Base-by-base conservation (phyloP, 1,140 invertebrate genomes). In the Dufourea novaeangliae region DNA sequence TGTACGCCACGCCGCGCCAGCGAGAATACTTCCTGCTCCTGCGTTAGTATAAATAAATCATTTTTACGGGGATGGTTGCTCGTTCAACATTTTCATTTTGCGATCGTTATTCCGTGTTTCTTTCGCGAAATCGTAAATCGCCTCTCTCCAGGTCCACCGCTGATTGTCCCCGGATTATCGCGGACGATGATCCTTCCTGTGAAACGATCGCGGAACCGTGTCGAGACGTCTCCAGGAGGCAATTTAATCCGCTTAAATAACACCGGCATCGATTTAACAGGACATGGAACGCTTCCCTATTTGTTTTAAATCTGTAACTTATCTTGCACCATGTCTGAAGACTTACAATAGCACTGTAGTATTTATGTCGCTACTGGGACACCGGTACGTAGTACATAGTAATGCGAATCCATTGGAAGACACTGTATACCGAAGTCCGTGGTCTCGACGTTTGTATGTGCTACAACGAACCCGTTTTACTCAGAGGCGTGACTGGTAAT, bases 241-340 rank as follows among this genome's bases (percentile, higher is more conserved):
- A 29, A 27, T 70, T 70, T 70, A 41, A 57, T 57, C 67, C 52
- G 52, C 52, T 56, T 56, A 70, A 70, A 57, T 57, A 70, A 70
- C 67, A 41, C 11, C 67, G 11, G 0, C 20, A 17, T 32, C 52
- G 29, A 52, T 68, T 54, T 34, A 68, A 68, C n/a, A n/a, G n/a
- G n/a, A n/a, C n/a, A n/a, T n/a, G n/a, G n/a, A n/a, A n/a, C n/a
- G n/a, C n/a, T n/a, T n/a, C n/a, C n/a, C n/a, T n/a, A n/a, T n/a
- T n/a, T n/a, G n/a, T n/a, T n/a, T n/a, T n/a, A n/a, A n/a, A n/a
- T n/a, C n/a, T n/a, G n/a, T n/a, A n/a, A n/a, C n/a, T n/a, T n/a
- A n/a, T n/a, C n/a, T n/a, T n/a, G n/a, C n/a, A n/a, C n/a, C n/a
- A n/a, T n/a, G n/a, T n/a, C n/a, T n/a, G n/a, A n/a, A n/a, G n/a